phyloP scores from a whole-genome alignment of 2,797 vertebrate genomes.

The Sphenodon punctatus region DNA sequence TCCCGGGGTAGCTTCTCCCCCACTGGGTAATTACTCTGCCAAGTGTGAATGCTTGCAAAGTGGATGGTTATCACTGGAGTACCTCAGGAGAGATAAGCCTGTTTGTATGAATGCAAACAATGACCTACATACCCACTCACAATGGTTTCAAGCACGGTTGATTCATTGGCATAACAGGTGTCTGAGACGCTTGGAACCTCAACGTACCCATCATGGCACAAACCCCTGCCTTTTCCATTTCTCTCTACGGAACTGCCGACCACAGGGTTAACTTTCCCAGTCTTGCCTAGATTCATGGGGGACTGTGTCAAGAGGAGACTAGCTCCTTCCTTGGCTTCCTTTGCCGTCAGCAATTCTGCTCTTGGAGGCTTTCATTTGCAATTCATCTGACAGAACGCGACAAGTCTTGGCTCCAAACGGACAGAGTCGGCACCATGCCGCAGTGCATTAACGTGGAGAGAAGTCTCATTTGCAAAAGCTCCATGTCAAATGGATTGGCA shows the following conservation, averaged over 20 bases:
- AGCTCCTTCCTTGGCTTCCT: background rate
- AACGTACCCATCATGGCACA: too few relatives aligned
- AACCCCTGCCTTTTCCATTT: background rate
- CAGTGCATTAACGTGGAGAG: rapidly evolving
- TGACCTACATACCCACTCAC: too few relatives aligned
- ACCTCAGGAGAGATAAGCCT: background rate
- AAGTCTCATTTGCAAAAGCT: background rate
- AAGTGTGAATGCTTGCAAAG: too few relatives aligned
- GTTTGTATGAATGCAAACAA: too few relatives aligned
- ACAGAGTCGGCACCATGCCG: background rate
- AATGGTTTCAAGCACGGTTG: too few relatives aligned
- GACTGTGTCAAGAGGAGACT: too few relatives aligned
- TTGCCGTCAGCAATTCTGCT: background rate
- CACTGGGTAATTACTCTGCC: too few relatives aligned
- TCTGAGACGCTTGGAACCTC: too few relatives aligned
- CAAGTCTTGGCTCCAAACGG: rapidly evolving
- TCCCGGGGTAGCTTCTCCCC: too few relatives aligned
- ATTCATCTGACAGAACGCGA: rapidly evolving
- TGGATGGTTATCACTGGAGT: too few relatives aligned
- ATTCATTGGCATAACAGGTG: too few relatives aligned
- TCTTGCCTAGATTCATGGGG: background rate
- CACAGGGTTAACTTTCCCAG: background rate
- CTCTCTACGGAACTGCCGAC: background rate
- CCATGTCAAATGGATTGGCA: background rate
- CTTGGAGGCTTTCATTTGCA: background rate